Conservation (phyloP, 2,797 vertebrate genomes). For the Anguilla megastoma region DNA sequence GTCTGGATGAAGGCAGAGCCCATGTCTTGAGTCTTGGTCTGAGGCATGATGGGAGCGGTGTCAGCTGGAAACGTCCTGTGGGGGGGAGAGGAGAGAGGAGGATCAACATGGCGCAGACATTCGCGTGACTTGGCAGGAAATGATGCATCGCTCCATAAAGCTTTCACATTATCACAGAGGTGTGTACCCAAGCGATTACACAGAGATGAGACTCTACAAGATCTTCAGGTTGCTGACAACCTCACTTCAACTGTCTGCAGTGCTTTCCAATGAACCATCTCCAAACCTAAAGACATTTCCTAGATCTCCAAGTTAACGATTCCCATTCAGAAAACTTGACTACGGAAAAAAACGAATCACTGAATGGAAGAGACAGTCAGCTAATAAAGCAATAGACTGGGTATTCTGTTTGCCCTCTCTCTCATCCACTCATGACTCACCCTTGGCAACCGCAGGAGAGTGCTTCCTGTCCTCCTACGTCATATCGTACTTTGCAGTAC, state of each 20-base stretch:
- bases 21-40: conserved; percentile 74
- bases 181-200: background rate
- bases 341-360: background rate
- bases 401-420: background rate
- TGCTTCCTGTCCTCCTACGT: conserved; percentile 20
- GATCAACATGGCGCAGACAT: background rate
- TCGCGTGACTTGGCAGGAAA: background rate
- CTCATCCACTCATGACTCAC: conserved; percentile 39
- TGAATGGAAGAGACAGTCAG: background rate
- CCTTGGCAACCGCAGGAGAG: conserved; percentile 39
- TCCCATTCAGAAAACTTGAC: background rate
- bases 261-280: background rate
- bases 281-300: background rate
- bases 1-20: conserved; percentile 84
- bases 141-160: background rate
- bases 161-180: background rate
- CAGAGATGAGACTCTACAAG: background rate
- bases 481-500: background rate
- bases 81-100: background rate
- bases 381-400: background rate
- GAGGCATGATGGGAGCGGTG: conserved; percentile 73
- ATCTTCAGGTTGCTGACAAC: background rate
- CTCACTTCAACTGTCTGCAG: background rate
- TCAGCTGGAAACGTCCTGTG: conserved; percentile 58
- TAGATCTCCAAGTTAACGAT: background rate